A percentile compares a stretch with the other conserved stretches of the same genome.
Evolutionary conservation across 1,140 invertebrate genomes (phyloP).

Genomic region (Paraescarpia echinospica): DNA sequence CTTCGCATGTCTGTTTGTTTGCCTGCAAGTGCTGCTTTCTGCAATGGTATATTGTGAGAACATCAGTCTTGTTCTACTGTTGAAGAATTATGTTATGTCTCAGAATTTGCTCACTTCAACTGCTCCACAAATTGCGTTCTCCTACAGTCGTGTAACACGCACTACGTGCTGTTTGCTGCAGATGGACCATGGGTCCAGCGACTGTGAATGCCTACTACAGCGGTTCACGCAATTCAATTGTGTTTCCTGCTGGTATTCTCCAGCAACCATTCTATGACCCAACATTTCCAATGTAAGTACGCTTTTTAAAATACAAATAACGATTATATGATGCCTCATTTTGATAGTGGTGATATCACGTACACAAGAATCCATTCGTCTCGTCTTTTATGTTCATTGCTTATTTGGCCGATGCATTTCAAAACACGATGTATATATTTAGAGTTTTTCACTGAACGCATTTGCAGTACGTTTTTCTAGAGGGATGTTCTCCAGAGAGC

Average conservation of each 20-base stretch:
- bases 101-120: background rate
- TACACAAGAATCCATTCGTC: background rate
- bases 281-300: constrained; percentile 21
- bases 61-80: background rate
- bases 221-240: constrained; percentile 59
- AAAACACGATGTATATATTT: no score
- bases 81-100: background rate
- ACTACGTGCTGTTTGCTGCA: constrained; percentile 16
- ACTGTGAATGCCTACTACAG: constrained; percentile 57
- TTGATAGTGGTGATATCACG: background rate
- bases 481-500: no score
- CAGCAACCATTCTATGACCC: constrained; percentile 80
- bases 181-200: constrained; percentile 42
- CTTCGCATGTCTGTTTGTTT: no score
- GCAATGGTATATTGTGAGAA: no score
- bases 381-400: background rate
- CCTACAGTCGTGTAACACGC: background rate
- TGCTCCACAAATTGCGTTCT: background rate
- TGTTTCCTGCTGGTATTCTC: constrained; percentile 88
- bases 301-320: background rate
- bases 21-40: no score
- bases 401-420: background rate
- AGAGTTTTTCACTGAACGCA: no score
- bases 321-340: background rate
- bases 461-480: no score